These are phyloP conservation scores for Pedionomus torquatus DNA, from an alignment of 2,113 vertebrate genomes.

Conservation along the genomic window DNA sequence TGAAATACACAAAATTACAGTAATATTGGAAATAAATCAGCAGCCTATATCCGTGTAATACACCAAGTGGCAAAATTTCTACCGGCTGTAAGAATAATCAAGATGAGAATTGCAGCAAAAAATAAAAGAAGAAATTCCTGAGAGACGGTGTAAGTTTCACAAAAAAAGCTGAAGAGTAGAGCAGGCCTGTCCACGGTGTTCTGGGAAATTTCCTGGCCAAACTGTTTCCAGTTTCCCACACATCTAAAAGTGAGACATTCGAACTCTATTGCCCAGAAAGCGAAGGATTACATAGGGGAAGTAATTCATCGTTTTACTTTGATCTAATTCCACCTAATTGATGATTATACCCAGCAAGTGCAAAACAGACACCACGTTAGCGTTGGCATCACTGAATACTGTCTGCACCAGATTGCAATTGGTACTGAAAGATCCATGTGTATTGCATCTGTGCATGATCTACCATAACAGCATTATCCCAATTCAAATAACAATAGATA, in stretches of 20 bases:
- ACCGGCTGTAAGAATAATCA: slow-evolving; percentile 7
- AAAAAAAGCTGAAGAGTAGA: neutral
- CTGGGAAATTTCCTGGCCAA: neutral
- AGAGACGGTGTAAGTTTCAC: neutral
- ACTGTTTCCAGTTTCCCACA: neutral
- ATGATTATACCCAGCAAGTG: neutral
- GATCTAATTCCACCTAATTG: neutral
- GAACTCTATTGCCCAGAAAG: neutral
- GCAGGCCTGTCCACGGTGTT: neutral
- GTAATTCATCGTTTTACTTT: neutral
- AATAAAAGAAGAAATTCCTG: neutral
- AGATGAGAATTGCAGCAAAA: neutral
- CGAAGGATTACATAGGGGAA: neutral
- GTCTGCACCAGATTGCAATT: neutral
- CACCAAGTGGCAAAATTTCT: neutral
- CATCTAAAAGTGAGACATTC: neutral
- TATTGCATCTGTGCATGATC: neutral
- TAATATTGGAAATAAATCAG: neutral
- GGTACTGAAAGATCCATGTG: neutral
- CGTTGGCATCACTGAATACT: neutral
- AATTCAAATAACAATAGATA: rapidly evolving
- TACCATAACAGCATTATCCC: neutral
- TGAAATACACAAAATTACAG: neutral
- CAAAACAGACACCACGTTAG: neutral
- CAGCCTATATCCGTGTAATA: neutral